These are phyloP conservation scores for Entelurus aequoreus DNA, from an alignment of 2,113 vertebrate genomes.

Conservation along the genomic window DNA sequence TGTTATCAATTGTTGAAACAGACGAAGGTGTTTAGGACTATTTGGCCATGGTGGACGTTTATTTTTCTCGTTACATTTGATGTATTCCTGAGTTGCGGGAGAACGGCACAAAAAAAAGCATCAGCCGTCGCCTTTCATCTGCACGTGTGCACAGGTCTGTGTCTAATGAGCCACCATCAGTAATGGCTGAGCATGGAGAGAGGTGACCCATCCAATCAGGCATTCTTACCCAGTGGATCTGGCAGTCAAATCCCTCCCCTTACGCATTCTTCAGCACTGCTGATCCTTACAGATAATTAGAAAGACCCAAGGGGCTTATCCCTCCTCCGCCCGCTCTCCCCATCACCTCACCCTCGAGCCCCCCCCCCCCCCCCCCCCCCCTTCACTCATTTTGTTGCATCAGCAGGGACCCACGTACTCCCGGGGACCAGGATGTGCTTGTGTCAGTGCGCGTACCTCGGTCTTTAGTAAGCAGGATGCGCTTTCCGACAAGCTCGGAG, in stretches of 20 bases:
- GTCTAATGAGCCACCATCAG: slow-evolving; percentile 42
- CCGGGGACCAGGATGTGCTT: background rate
- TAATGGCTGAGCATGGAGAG: slow-evolving; percentile 24
- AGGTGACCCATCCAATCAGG: slow-evolving; percentile 62
- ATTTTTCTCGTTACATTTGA: too few species aligned
- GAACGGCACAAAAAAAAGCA: background rate
- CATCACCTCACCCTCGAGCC: slow-evolving; percentile 21
- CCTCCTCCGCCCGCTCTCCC: slow-evolving; percentile 13
- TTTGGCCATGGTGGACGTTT: too few species aligned
- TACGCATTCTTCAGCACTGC: slow-evolving; percentile 60
- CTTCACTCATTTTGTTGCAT: slow-evolving; percentile 47
- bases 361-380: background rate
- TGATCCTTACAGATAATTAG: slow-evolving; percentile 69
- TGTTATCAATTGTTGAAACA: too few species aligned
- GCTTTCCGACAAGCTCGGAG: slow-evolving; percentile 30
- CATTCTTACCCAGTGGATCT: slow-evolving; percentile 44
- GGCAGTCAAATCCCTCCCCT: slow-evolving; percentile 50
- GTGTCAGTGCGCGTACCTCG: background rate
- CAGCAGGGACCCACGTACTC: slow-evolving; percentile 47
- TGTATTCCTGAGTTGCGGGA: too few species aligned
- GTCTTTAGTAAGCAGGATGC: slow-evolving; percentile 37
- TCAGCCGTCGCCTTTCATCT: background rate
- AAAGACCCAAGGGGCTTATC: slow-evolving; percentile 57
- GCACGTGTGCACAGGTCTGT: slow-evolving; percentile 8
- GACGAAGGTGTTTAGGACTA: too few species aligned